Conservation (phyloP, 2,797 vertebrate genomes). For the Acanthurus leucopareius region DNA sequence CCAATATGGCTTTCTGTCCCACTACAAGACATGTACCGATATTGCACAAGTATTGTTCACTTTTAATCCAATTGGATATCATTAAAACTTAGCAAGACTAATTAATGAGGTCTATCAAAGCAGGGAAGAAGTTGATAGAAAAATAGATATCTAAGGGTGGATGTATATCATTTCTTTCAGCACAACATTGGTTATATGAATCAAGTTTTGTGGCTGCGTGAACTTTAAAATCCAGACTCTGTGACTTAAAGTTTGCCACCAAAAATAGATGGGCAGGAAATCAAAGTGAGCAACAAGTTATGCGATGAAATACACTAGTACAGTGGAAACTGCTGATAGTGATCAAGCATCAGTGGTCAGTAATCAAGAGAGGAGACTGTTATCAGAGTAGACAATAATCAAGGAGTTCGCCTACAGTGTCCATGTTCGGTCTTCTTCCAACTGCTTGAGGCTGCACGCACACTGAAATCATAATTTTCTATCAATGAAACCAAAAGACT, state of each 20-base stretch:
- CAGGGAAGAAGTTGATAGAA: not conserved
- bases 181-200: slow-evolving; percentile 8
- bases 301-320: not conserved
- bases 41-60: slow-evolving; percentile 73
- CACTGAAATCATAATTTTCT: no score
- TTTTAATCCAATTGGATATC: slow-evolving; percentile 81
- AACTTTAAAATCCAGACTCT: not conserved
- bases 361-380: no score
- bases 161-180: slow-evolving; percentile 16
- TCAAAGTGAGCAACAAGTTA: not conserved
- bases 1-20: slow-evolving; percentile 64
- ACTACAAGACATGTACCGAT: slow-evolving; percentile 83
- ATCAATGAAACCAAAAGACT: no score
- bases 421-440: no score
- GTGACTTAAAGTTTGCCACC: not conserved
- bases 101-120: not conserved
- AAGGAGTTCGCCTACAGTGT: no score
- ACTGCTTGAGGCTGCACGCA: no score
- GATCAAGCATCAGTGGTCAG: no score
- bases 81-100: slow-evolving; percentile 34
- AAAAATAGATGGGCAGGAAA: not conserved
- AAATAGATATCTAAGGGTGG: not conserved
- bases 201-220: not conserved
- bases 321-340: no score
- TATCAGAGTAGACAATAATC: no score